A percentile compares a stretch with the other conserved stretches of the same genome.
Conservation (phyloP, 2,888 invertebrate species). For the Philereme vetulata region DNA sequence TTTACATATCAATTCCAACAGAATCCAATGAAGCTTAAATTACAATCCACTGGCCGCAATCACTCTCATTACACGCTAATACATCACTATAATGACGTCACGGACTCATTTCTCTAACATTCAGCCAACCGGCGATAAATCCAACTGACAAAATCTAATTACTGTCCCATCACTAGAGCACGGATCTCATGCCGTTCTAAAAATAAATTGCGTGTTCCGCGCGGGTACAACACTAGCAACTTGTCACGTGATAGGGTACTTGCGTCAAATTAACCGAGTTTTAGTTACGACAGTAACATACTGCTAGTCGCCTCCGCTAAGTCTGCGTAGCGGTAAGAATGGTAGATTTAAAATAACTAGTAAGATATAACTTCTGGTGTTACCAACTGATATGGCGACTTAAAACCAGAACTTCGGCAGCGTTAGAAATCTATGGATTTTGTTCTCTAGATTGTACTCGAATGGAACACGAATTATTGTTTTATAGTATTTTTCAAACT, state of each 20-base stretch:
- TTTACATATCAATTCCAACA: slow-evolving; percentile 1
- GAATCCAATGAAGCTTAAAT: slow-evolving; percentile 10
- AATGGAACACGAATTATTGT: no score
- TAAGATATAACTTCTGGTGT: no score
- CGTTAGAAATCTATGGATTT: no score
- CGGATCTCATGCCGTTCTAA: slow-evolving; percentile 6
- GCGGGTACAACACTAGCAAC: slow-evolving; percentile 11
- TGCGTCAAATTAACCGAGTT: background rate
- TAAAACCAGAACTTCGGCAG: no score
- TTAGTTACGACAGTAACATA: background rate
- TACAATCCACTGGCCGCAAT: slow-evolving; percentile 13
- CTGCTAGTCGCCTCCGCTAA: no score
- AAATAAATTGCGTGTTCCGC: slow-evolving; percentile 19
- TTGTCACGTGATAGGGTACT: slow-evolving; percentile 11
- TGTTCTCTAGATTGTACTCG: no score
- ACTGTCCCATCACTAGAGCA: slow-evolving; percentile 8
- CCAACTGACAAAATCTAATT: slow-evolving; percentile 21
- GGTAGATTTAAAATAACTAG: no score
- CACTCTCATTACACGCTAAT: slow-evolving; percentile 21
- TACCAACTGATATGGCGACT: no score
- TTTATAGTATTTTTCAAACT: no score
- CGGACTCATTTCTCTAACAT: slow-evolving; percentile 16
- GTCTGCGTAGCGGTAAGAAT: no score
- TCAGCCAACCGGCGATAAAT: slow-evolving; percentile 15
- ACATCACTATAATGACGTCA: slow-evolving; percentile 27